phyloP scores from a whole-genome alignment of 1,140 invertebrate species.

The Paralvinella palmiformis region DNA sequence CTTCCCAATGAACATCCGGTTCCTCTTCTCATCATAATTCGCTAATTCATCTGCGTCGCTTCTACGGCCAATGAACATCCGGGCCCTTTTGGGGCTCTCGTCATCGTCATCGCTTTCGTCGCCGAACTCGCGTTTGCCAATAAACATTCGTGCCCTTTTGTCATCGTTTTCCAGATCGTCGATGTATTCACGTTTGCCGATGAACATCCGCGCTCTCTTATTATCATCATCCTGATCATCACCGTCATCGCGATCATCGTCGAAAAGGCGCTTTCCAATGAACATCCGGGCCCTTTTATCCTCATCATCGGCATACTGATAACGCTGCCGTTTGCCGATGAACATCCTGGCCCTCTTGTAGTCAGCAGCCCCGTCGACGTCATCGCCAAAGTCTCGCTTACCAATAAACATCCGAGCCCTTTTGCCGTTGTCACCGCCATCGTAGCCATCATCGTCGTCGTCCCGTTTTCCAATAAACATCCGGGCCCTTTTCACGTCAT shows the following conservation, averaged over 20 bases:
- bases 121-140: neutral
- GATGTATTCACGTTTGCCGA: neutral
- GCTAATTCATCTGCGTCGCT: no score
- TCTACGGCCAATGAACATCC: no score
- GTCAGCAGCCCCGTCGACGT: neutral
- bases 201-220: neutral
- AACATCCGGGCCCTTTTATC: neutral
- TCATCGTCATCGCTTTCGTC: neutral
- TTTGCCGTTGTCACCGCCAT: no score
- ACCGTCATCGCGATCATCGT: no score
- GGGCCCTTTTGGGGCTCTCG: no score
- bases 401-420: neutral
- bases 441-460: no score
- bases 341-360: neutral
- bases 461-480: conserved; percentile 3
- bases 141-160: neutral
- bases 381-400: no score
- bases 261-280: neutral
- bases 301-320: neutral
- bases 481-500: neutral
- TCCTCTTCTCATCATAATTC: neutral
- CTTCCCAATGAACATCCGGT: neutral
- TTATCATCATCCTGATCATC: neutral
- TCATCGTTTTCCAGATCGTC: neutral
- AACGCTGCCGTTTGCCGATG: conserved; percentile 6